A percentile compares a stretch with the other conserved stretches of the same genome.
phyloP scores from a whole-genome alignment of 2,888 invertebrate genomes.

The Cactoblastis cactorum region DNA sequence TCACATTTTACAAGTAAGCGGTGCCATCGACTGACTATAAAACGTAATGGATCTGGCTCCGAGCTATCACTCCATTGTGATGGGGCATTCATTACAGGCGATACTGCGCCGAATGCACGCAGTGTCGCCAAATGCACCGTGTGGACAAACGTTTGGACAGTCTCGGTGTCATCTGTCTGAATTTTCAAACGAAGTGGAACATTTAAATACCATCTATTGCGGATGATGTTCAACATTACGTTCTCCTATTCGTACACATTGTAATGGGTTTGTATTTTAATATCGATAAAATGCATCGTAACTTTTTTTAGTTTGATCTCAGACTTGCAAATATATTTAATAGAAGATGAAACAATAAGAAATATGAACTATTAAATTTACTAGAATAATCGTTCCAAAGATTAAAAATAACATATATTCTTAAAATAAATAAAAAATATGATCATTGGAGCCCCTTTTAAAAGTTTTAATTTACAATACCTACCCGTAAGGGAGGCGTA shows the following conservation, averaged over 20 bases:
- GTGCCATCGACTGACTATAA: neutral
- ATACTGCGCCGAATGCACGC: neutral
- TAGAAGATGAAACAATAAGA: no score
- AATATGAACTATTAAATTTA: no score
- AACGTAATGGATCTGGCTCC: neutral
- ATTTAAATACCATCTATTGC: neutral
- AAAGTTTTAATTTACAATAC: no score
- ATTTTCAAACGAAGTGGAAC: neutral
- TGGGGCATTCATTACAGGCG: neutral
- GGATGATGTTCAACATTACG: neutral
- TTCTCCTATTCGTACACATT: neutral
- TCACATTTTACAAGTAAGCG: neutral
- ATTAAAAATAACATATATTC: no score
- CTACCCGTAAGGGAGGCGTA: neutral
- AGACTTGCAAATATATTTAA: no score
- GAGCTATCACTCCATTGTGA: neutral
- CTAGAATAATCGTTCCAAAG: no score
- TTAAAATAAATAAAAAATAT: no score
- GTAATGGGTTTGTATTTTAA: neutral
- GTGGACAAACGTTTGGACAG: neutral
- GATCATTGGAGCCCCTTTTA: no score
- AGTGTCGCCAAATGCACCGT: neutral
- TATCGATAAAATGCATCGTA: no score
- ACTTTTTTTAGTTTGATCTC: no score
- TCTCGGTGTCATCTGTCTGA: neutral